Conservation (phyloP, 64 coral and sea anemone genomes). For the Stichodactyla helianthus region DNA sequence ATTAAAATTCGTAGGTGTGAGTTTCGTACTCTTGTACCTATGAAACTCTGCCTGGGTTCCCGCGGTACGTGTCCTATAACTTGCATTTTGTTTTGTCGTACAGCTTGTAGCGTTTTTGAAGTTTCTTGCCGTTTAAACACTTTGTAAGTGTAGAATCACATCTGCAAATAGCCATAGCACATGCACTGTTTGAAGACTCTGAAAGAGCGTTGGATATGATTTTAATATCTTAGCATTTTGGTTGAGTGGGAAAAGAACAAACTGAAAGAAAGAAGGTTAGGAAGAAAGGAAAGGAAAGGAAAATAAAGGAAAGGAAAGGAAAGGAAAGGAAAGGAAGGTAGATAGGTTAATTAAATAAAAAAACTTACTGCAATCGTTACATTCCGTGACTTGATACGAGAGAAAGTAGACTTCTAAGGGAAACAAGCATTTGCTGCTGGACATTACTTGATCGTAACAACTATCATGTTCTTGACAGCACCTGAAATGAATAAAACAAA, state of each 20-base stretch:
- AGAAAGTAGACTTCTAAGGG: slow-evolving; percentile 20
- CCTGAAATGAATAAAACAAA: neutral
- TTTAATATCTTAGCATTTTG: neutral
- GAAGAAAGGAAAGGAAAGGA: neutral
- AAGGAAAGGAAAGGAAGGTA: too few relatives aligned
- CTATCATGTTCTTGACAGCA: slow-evolving; percentile 39
- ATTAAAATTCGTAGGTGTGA: too few relatives aligned
- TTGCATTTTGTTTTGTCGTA: neutral
- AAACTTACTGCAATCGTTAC: slow-evolving; percentile 18
- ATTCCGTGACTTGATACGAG: slow-evolving; percentile 5
- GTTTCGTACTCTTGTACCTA: too few relatives aligned
- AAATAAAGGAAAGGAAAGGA: neutral
- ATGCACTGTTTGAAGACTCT: slow-evolving; percentile 18
- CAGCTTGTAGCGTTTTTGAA: neutral
- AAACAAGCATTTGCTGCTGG: neutral
- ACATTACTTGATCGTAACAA: slow-evolving; percentile 24
- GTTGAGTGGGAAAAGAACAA: neutral
- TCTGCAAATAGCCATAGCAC: slow-evolving; percentile 6
- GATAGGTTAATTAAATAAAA: too few relatives aligned
- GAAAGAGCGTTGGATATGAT: neutral
- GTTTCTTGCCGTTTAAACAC: slow-evolving; percentile 18
- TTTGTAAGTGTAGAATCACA: slow-evolving; percentile 12
- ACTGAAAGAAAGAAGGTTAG: neutral
- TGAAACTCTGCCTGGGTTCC: too few relatives aligned
- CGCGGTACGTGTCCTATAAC: too few relatives aligned